Conservation (phyloP, 2,797 vertebrate genomes). For the Gephyroberyx darwinii region DNA sequence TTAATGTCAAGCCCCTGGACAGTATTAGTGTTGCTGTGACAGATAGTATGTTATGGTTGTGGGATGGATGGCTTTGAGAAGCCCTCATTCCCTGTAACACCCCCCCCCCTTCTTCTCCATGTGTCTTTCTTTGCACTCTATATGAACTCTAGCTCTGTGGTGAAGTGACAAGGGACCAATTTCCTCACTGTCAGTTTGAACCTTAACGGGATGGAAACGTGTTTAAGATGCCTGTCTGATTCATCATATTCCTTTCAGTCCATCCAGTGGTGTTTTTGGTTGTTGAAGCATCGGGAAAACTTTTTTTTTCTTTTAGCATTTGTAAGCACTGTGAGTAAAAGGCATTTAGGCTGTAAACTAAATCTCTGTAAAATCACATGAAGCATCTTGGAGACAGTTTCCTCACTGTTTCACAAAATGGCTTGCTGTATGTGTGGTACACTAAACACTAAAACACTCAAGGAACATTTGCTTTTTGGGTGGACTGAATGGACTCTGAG, state of each 20-base stretch:
- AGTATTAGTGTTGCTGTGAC: slow-evolving; percentile 39
- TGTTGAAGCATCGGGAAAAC: neutral
- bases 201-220: slow-evolving; percentile 23
- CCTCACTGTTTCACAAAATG: neutral
- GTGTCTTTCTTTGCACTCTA: slow-evolving; percentile 62
- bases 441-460: slow-evolving; percentile 12
- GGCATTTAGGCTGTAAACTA: neutral
- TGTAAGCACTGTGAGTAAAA: slow-evolving; percentile 1
- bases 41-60: slow-evolving; percentile 36
- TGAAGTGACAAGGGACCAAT: slow-evolving; percentile 31
- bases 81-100: slow-evolving; percentile 36
- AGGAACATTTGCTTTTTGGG: neutral
- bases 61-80: slow-evolving; percentile 42
- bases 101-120: slow-evolving; percentile 2
- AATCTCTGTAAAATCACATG: slow-evolving; percentile 10
- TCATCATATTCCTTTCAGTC: slow-evolving; percentile 29
- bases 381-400: neutral
- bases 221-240: slow-evolving; percentile 16
- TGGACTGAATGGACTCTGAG: neutral
- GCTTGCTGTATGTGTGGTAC: neutral
- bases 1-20: slow-evolving; percentile 44
- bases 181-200: slow-evolving; percentile 15
- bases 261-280: neutral
- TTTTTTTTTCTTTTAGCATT: neutral
- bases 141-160: slow-evolving; percentile 53